Conservation (phyloP, 2,888 invertebrate species). For the Melitaea athalia region DNA sequence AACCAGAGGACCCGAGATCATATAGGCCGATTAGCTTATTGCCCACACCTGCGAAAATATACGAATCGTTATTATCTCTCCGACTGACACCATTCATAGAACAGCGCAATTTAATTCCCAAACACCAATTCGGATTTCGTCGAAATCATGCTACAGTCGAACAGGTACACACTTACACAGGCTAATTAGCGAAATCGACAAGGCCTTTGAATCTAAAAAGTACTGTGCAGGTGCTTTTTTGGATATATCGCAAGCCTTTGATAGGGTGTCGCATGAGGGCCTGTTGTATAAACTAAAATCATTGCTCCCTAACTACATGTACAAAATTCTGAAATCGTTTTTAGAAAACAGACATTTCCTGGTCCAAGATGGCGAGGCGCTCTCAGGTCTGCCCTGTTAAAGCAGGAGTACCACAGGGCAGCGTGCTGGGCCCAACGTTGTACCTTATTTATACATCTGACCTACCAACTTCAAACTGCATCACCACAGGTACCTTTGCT, state of each 20-base stretch:
- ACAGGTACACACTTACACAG: conserved; percentile 29
- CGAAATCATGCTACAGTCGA: conserved; percentile 30
- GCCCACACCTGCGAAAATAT: no score
- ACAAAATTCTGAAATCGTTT: conserved; percentile 37
- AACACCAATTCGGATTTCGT: conserved; percentile 35
- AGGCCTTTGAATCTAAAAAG: no score
- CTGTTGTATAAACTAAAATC: no score
- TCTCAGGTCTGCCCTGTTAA: conserved; percentile 11
- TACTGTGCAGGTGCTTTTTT: no score
- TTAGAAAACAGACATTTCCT: conserved; percentile 17
- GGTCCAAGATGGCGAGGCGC: conserved; percentile 1
- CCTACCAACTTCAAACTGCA: conserved; percentile 10
- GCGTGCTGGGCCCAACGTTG: conserved; percentile 31
- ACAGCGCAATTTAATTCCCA: conserved; percentile 16
- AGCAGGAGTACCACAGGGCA: conserved; percentile 25
- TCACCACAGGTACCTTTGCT: neutral
- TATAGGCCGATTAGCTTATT: no score
- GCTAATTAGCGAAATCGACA: no score
- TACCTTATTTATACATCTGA: conserved; percentile 31
- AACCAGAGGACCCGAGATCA: no score
- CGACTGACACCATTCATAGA: conserved; percentile 12
- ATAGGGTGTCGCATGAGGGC: no score
- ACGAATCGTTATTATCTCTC: conserved; percentile 24
- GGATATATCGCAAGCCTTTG: no score
- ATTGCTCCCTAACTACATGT: no score